Evolutionary conservation across 2,888 invertebrate species (phyloP).

Genomic region (Trimorus sp.): DNA sequence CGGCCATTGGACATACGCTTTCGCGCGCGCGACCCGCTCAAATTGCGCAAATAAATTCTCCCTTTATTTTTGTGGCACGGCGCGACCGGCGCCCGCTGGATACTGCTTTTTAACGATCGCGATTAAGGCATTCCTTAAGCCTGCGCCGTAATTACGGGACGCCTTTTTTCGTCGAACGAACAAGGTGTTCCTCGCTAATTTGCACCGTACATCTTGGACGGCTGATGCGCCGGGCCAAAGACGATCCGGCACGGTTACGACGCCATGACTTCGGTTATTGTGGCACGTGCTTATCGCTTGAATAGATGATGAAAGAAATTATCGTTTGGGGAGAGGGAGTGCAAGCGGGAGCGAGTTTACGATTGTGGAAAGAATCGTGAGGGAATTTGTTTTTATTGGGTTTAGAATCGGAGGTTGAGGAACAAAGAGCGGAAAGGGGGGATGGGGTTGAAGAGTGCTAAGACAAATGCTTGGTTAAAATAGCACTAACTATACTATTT

Average conservation of each 20-base stretch:
- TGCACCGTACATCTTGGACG: constrained; percentile 54
- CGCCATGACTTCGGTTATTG: constrained; percentile 42
- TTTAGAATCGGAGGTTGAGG: too few species aligned
- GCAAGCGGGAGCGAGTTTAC: too few species aligned
- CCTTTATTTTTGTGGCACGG: constrained; percentile 77
- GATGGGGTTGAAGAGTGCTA: too few species aligned
- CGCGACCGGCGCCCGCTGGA: constrained; percentile 43
- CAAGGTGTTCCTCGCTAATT: constrained; percentile 45
- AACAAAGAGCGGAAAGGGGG: too few species aligned
- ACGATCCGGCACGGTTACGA: constrained; percentile 26
- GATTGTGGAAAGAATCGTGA: too few species aligned
- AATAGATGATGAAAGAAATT: constrained; percentile 40
- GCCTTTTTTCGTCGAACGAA: constrained; percentile 49
- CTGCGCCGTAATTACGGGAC: constrained; percentile 69
- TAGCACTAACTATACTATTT: too few species aligned
- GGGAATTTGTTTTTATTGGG: too few species aligned
- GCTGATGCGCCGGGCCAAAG: constrained; percentile 37
- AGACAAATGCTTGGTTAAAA: too few species aligned
- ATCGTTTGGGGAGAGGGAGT: constrained; percentile 7
- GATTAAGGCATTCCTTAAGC: constrained; percentile 74
- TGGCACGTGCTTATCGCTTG: constrained; percentile 47
- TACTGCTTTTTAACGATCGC: constrained; percentile 67
- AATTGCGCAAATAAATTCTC: constrained; percentile 81
- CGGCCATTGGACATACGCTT: constrained; percentile 76
- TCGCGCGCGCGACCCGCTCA: constrained; percentile 75